phyloP scores from a whole-genome alignment of 92 coral and sea anemone species.

The Metridium senile region DNA sequence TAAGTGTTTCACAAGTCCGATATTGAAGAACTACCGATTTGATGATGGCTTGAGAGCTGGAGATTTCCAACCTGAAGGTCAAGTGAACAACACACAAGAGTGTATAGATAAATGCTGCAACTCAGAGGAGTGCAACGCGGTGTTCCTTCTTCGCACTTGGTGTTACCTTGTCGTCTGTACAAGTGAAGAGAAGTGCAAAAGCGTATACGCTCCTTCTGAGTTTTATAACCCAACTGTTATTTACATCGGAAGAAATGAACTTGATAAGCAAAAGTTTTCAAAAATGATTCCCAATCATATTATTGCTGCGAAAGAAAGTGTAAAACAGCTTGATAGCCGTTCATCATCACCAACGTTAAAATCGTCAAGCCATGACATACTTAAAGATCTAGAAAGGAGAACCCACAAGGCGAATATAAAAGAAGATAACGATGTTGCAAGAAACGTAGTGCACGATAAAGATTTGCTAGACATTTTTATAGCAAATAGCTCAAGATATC shows the following conservation, averaged over 20 bases:
- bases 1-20: conserved; percentile 65
- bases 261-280: conserved; percentile 47
- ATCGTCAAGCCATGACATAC: background rate
- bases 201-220: conserved; percentile 67
- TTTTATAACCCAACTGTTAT: conserved; percentile 71
- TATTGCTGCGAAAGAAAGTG: background rate
- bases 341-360: background rate
- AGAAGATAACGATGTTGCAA: background rate
- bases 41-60: conserved; percentile 84
- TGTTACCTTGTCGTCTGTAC: conserved; percentile 82
- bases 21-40: conserved; percentile 61
- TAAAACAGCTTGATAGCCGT: background rate
- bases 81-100: conserved; percentile 58
- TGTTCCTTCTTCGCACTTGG: conserved; percentile 75
- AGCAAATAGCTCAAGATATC: background rate
- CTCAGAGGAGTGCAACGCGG: conserved; percentile 70
- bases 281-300: conserved; percentile 50
- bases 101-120: conserved; percentile 80
- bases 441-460: background rate
- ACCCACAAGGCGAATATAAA: background rate
- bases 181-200: conserved; percentile 60
- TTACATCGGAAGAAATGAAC: conserved; percentile 56
- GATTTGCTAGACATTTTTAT: background rate
- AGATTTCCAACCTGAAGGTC: conserved; percentile 71
- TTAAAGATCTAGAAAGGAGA: background rate